These are phyloP conservation scores for Neria commutata DNA, from an alignment of 2,888 invertebrate genomes.

Conservation along the genomic window DNA sequence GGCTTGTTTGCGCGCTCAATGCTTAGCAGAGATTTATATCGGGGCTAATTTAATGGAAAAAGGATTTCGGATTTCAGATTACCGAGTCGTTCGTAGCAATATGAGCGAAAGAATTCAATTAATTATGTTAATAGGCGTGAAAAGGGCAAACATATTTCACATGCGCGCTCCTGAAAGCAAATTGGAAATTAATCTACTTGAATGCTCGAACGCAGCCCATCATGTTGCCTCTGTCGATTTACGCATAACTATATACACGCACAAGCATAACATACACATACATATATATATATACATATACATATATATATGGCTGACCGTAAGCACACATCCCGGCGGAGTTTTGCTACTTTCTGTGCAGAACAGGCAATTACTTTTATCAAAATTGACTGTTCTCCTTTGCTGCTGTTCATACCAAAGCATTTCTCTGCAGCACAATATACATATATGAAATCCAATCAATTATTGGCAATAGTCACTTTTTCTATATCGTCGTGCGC, in stretches of 20 bases:
- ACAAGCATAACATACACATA: not conserved
- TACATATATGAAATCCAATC: no score
- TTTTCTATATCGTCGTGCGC: not conserved
- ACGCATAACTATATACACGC: not conserved
- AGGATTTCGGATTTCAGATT: no score
- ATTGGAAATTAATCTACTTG: no score
- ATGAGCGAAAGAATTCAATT: conserved; percentile 40
- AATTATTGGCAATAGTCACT: no score
- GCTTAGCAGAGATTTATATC: conserved; percentile 50
- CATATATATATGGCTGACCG: not conserved
- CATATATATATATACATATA: not conserved
- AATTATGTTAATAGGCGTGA: conserved; percentile 53
- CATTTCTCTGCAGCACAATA: no score
- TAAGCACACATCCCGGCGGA: no score
- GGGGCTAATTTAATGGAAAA: conserved; percentile 53
- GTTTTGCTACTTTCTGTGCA: no score
- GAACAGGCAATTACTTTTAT: no score
- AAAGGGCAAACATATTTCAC: conserved; percentile 45
- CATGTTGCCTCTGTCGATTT: not conserved
- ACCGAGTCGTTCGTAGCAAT: not conserved
- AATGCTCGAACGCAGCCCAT: no score
- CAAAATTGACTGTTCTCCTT: no score
- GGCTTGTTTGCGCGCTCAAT: conserved; percentile 29
- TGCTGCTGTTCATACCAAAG: no score
- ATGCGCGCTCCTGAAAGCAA: no score